These are phyloP conservation scores for Piaya cayana DNA, from an alignment of 2,113 vertebrate species.

Conservation along the genomic window DNA sequence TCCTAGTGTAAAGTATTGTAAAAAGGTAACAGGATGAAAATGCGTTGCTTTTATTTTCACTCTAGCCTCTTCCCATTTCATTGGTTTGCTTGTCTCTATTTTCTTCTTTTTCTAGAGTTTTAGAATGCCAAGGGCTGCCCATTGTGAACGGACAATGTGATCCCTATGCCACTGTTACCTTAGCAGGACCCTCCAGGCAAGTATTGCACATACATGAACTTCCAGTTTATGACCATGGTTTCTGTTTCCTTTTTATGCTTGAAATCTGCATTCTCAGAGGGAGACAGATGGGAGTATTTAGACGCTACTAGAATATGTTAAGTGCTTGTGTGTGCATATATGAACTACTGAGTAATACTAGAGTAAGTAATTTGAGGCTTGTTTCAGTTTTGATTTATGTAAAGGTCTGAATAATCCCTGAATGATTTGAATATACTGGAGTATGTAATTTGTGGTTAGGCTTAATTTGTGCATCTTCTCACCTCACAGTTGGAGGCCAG, in stretches of 20 bases:
- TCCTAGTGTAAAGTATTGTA: not conserved
- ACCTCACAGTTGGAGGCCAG: conserved; percentile 33
- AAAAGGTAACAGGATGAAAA: not conserved
- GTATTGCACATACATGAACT: not conserved
- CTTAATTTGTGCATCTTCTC: conserved; percentile 44
- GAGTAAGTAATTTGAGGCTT: too few species aligned
- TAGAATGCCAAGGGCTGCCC: conserved; percentile 96
- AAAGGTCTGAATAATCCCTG: not conserved
- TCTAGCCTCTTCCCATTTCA: not conserved
- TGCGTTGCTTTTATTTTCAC: not conserved
- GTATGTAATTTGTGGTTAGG: conserved; percentile 12
- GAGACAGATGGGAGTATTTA: not conserved
- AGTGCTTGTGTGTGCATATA: not conserved
- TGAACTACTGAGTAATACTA: too few species aligned
- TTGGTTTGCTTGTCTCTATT: not conserved
- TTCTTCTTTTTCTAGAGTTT: conserved; percentile 78
- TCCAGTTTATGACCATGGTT: not conserved
- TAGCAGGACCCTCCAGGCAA: conserved; percentile 92
- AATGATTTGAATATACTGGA: conserved; percentile 22
- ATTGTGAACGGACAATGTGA: conserved; percentile 98
- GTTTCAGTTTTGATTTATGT: conserved; percentile 21
- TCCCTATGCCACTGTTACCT: conserved; percentile 92
- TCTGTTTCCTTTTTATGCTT: not conserved
- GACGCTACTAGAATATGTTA: not conserved
- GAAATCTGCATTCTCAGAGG: not conserved